These are phyloP conservation scores for Anabacerthia variegaticeps DNA, from an alignment of 2,797 vertebrate species.

Conservation along the genomic window DNA sequence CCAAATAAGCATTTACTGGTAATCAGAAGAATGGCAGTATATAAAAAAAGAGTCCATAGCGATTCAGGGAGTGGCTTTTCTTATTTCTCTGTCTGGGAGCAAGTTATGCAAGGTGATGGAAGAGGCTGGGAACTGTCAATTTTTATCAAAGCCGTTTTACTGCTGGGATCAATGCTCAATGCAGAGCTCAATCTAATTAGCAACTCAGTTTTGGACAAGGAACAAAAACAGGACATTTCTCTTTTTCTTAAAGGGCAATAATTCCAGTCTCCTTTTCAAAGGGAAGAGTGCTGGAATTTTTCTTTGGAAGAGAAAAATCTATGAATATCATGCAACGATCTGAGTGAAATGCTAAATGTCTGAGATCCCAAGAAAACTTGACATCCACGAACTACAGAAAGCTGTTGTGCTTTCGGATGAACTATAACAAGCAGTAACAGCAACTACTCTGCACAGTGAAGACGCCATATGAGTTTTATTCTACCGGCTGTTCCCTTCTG, in stretches of 20 bases:
- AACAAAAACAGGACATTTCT: background rate
- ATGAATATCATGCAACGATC: background rate
- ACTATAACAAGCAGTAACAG: background rate
- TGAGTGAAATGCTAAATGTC: background rate
- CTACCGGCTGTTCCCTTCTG: background rate
- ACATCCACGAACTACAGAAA: background rate
- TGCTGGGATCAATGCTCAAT: background rate
- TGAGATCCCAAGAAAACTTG: background rate
- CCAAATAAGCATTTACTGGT: background rate
- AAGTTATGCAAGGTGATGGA: background rate
- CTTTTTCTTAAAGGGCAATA: background rate
- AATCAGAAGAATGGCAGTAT: background rate
- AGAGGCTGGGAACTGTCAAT: background rate
- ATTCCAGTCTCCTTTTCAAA: background rate
- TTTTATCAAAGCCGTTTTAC: background rate
- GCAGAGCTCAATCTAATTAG: background rate
- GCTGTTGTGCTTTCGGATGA: background rate
- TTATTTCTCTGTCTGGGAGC: background rate
- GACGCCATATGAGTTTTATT: background rate
- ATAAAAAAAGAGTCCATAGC: background rate
- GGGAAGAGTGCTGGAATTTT: background rate
- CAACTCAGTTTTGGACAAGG: background rate
- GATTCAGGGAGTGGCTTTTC: background rate
- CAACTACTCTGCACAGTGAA: background rate
- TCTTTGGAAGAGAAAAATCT: background rate